Evolutionary conservation across 2,113 vertebrate genomes (phyloP).

Genomic region (Kryptolebias marmoratus): DNA sequence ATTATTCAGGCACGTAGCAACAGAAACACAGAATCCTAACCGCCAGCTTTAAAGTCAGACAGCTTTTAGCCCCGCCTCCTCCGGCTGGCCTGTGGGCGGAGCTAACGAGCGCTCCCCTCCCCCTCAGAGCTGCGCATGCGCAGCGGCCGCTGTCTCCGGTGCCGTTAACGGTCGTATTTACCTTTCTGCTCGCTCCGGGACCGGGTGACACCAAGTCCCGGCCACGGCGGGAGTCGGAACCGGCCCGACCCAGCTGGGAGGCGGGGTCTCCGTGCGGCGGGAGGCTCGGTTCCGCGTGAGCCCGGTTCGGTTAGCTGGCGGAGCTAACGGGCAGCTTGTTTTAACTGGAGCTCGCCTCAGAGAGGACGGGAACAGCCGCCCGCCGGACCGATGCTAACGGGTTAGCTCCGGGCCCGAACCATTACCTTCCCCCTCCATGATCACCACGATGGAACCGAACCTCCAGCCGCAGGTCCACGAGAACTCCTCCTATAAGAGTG

Average conservation of each 20-base stretch:
- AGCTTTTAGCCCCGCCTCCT: slow-evolving; percentile 22
- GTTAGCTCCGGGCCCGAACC: slow-evolving; percentile 47
- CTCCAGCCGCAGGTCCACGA: slow-evolving; percentile 53
- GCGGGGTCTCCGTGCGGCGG: slow-evolving; percentile 2
- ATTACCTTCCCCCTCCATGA: slow-evolving; percentile 20
- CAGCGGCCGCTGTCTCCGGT: slow-evolving; percentile 15
- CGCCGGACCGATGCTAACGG: slow-evolving; percentile 25
- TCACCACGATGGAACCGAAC: slow-evolving; percentile 44
- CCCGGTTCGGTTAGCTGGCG: slow-evolving; percentile 29
- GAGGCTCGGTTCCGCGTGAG: slow-evolving; percentile 7
- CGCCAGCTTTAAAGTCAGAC: no score
- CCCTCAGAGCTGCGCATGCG: slow-evolving; percentile 7
- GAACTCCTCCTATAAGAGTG: slow-evolving; percentile 75
- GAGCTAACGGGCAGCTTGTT: slow-evolving; percentile 25
- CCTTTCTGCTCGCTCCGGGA: not conserved
- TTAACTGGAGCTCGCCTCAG: not conserved
- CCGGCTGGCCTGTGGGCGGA: not conserved
- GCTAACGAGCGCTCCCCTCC: slow-evolving; percentile 33
- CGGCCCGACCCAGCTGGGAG: not conserved
- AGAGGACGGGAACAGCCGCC: no score
- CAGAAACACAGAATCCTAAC: no score
- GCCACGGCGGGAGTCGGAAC: not conserved
- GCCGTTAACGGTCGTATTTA: slow-evolving; percentile 3
- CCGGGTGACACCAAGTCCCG: not conserved
- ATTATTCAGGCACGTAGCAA: not conserved